A percentile compares a stretch with the other conserved stretches of the same genome.
These are phyloP conservation scores for Diogma glabrata DNA, from an alignment of 2,888 invertebrate species.

Conservation along the genomic window DNA sequence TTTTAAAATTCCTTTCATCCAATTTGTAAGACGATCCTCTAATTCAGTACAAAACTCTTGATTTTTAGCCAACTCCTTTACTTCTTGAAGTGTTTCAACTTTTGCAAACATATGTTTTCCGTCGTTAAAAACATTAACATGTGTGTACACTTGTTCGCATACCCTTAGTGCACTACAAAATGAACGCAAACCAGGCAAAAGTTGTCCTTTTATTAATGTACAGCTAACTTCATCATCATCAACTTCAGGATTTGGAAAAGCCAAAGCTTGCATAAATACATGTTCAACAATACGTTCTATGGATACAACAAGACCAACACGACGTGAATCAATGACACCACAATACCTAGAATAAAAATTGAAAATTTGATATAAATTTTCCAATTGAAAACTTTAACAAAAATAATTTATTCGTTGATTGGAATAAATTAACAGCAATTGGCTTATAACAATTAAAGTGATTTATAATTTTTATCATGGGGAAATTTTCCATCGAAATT, in stretches of 20 bases:
- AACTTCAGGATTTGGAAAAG: conserved; percentile 65
- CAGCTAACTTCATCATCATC: conserved; percentile 71
- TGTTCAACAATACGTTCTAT: conserved; percentile 79
- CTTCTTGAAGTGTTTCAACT: conserved; percentile 49
- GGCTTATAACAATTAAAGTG: too few relatives aligned
- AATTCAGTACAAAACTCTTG: conserved; percentile 51
- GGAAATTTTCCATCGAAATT: too few relatives aligned
- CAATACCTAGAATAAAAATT: conserved; percentile 60
- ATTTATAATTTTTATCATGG: too few relatives aligned
- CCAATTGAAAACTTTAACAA: too few relatives aligned
- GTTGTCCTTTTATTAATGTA: conserved; percentile 70
- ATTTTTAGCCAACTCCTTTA: conserved; percentile 57
- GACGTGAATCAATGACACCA: conserved; percentile 65
- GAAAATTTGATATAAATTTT: too few relatives aligned
- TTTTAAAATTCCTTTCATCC: conserved; percentile 73
- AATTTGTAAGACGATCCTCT: conserved; percentile 62
- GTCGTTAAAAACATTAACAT: conserved; percentile 67
- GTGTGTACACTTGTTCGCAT: conserved; percentile 73
- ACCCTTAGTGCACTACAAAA: conserved; percentile 82
- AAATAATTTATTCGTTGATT: too few relatives aligned
- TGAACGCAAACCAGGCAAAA: conserved; percentile 70
- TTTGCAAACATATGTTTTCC: conserved; percentile 49
- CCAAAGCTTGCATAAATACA: conserved; percentile 82
- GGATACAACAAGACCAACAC: conserved; percentile 72
- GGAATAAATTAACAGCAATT: too few relatives aligned